Evolutionary conservation across 2,888 invertebrate genomes (phyloP), one percentile per base, ranked within the genome.

Genomic region (Cyrtodaria siliqua): DNA sequence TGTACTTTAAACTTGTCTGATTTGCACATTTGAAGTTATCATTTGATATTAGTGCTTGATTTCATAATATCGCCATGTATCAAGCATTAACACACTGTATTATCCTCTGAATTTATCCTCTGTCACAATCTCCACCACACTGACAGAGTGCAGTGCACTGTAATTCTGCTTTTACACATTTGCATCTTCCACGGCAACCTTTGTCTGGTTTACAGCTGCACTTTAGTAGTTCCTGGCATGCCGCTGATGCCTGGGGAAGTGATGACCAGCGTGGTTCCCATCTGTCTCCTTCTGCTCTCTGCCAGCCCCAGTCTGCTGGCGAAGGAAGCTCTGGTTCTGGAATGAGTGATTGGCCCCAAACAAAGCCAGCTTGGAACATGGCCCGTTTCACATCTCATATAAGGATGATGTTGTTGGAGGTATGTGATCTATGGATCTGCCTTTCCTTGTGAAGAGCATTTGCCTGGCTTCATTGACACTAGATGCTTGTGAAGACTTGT

Each of bases 391-490:
- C 61, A 64, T 85, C 81, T 85, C 27, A 0, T 23, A 20, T 2
- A 80, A 49, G 0, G 79, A 76, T 38, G 67, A 75, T 6, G 33
- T 33, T 12, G 78, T 82, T 50, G 72, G 82, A 4, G 77, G 81
- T 20, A 81, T 84, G 2, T 50, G 16, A 2, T 85, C 69, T 26
- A 79, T 80, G 6, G 75, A 26, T 52, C 74, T 80, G 64, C 78
- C 71, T 42, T 86, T 87, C 20, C 72, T 47, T 3, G 79, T 73
- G 73, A 86, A 86, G 27, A 87, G 20, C 14, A 79, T 74, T 6
- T 69, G 68, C 50, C 79, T 49, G 18, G 75, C 73, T 9, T 74
- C 79, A 55, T 87, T 56, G 8, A 86, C 76, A 66, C 38, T 27
- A 9, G 42, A 47, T 18, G 53, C 50, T 70, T 60, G 9, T 55